Conservation (phyloP, 2,113 vertebrate genomes). For the Cricetomys ansorgei region DNA sequence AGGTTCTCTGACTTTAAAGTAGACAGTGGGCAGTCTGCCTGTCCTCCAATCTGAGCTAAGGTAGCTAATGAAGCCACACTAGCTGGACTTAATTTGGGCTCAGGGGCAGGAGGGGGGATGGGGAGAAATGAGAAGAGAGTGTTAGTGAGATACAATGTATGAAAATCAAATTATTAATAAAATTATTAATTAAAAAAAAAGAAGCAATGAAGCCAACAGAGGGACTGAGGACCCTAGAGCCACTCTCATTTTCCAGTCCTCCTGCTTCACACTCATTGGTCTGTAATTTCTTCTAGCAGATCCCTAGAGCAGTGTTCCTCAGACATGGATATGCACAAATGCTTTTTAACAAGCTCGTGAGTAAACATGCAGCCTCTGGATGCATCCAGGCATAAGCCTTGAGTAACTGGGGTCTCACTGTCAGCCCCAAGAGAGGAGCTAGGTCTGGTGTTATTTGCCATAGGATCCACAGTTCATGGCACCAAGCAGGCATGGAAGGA, state of each 20-base stretch:
- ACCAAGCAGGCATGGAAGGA: not conserved
- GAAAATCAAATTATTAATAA: too few relatives aligned
- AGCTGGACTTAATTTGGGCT: too few relatives aligned
- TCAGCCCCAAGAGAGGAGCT: not conserved
- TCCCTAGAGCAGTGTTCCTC: not conserved
- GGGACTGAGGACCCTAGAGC: accelerated
- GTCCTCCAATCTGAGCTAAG: not conserved
- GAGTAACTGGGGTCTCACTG: not conserved
- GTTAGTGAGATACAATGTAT: too few relatives aligned
- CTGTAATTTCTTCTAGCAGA: not conserved
- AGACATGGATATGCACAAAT: not conserved
- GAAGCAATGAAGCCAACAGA: accelerated
- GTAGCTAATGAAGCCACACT: too few relatives aligned
- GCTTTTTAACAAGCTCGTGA: not conserved
- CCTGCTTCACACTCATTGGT: not conserved
- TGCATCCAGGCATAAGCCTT: not conserved
- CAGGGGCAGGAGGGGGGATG: too few relatives aligned
- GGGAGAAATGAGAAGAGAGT: too few relatives aligned
- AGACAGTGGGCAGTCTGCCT: accelerated
- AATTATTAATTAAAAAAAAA: too few relatives aligned
- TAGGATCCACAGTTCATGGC: not conserved
- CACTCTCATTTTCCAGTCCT: accelerated
- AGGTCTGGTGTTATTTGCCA: not conserved
- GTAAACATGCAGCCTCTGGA: accelerated
- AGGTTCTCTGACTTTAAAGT: not conserved